Base-by-base conservation (phyloP, 30 jellyfish, hydroid and myxozoan species). In the Pseudorhiza aurosa region DNA sequence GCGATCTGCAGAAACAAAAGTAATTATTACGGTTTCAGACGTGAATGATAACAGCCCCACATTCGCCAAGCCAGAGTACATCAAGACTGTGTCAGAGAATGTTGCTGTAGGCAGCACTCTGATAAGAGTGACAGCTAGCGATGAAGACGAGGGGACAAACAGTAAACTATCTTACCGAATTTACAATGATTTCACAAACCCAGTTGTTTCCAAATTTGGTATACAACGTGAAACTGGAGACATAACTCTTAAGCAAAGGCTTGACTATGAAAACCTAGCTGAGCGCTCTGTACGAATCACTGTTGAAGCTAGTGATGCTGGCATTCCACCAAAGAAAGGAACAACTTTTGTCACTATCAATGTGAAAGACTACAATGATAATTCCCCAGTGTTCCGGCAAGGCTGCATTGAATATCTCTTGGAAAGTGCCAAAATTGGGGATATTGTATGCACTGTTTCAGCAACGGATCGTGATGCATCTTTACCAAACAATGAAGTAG, bases 391-490 rank as follows among this genome's bases (percentile, higher is more conserved):
- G 22, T 87, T 90, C 76, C 51, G 87, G 36, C 74, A 67, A 7
- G 75, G 75, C 25, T 65, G 88, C 57, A 65, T 21, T 55, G 72
- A 67, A 33, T 72, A 65, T 72, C 95, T 88, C 31, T 19, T 37
- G 2, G 97, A 88, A 31, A 74, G 77, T 74, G 86, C 87, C 11
- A 45, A 36, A 25, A 49, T n/a, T 2, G 87, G 88, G 30, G 68
- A 59, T 0, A 63, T 77, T 0, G 91, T 88, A 0, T 88, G 93
- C 70, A 57, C 89, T 46, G 91, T 81, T 4, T 62, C 84, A 0
- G 97, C 96, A 1, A 27, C 94, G 6, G 98, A 91, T 56, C 90
- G 85, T 0, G 98, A 91, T 91, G 83, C 95, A 12, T 73, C 95
- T 0, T 85, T 72, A 31, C 85, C 82, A 28, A 91, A 91, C 68